Conservation (phyloP, 2,888 invertebrate species). For the Tachystola acroxantha region DNA sequence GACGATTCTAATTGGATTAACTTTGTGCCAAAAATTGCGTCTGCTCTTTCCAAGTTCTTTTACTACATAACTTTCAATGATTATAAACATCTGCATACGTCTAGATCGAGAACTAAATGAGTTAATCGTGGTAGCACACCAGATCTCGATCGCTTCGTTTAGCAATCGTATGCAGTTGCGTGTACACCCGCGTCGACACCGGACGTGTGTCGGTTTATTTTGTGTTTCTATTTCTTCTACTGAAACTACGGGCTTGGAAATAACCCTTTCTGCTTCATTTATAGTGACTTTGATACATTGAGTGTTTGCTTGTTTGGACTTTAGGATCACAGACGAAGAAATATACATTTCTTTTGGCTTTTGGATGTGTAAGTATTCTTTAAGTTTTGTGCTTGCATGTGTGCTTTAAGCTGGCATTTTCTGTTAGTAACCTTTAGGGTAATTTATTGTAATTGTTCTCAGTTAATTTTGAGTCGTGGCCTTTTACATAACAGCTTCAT, state of each 20-base stretch:
- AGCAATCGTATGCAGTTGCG: conserved; percentile 41
- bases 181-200: conserved; percentile 39
- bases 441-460: too few relatives aligned
- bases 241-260: neutral
- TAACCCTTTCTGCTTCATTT: neutral
- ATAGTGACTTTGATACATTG: conserved; percentile 27
- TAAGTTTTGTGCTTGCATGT: too few relatives aligned
- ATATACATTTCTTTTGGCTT: conserved; percentile 5
- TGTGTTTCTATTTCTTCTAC: neutral
- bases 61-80: too few relatives aligned
- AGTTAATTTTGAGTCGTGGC: too few relatives aligned
- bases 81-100: too few relatives aligned
- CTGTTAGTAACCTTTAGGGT: too few relatives aligned
- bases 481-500: too few relatives aligned
- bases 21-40: too few relatives aligned
- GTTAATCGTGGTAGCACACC: conserved; percentile 2
- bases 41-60: too few relatives aligned
- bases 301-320: conserved; percentile 26
- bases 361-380: conserved; percentile 1
- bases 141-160: conserved; percentile 7
- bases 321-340: conserved; percentile 16
- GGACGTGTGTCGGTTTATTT: conserved; percentile 34
- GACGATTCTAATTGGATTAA: too few relatives aligned
- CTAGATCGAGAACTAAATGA: neutral
- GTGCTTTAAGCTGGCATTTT: too few relatives aligned